Evolutionary conservation across 2,113 vertebrate genomes (phyloP).

Genomic region (Anarrhichthys ocellatus): DNA sequence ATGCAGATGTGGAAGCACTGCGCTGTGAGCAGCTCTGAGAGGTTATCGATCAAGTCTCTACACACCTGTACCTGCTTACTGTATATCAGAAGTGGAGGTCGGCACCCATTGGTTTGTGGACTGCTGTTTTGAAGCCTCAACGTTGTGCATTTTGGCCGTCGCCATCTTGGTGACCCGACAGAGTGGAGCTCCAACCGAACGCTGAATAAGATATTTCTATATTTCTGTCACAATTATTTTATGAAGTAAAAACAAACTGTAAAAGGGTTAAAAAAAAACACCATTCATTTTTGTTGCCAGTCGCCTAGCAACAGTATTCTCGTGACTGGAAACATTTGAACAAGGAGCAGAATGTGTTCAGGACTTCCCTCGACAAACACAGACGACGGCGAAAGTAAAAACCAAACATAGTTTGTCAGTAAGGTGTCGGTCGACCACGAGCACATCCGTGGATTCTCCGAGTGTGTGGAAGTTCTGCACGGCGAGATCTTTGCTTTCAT

Average conservation of each 20-base stretch:
- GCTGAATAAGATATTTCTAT: too few relatives aligned
- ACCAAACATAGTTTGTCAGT: not conserved
- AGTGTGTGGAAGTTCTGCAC: not conserved
- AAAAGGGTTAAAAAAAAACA: too few relatives aligned
- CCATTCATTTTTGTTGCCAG: not conserved
- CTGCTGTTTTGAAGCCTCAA: too few relatives aligned
- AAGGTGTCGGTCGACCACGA: not conserved
- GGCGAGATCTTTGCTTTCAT: not conserved
- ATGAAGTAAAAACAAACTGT: too few relatives aligned
- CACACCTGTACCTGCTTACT: too few relatives aligned
- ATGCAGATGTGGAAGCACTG: slow-evolving; percentile 53
- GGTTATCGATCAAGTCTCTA: slow-evolving; percentile 3
- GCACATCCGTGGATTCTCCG: not conserved
- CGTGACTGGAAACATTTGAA: slow-evolving; percentile 4
- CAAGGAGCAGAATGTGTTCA: slow-evolving; percentile 13
- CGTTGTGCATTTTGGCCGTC: too few relatives aligned
- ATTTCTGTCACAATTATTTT: too few relatives aligned
- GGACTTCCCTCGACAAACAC: slow-evolving; percentile 13
- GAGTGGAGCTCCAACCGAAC: too few relatives aligned
- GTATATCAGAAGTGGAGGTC: too few relatives aligned
- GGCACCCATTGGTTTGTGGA: too few relatives aligned
- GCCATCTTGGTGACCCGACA: too few relatives aligned
- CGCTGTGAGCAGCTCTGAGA: slow-evolving; percentile 5
- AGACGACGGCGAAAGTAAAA: slow-evolving; percentile 2
- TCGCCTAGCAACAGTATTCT: slow-evolving; percentile 21